Base-by-base conservation (phyloP, 2,888 invertebrate species). In the Tethea ocularis region DNA sequence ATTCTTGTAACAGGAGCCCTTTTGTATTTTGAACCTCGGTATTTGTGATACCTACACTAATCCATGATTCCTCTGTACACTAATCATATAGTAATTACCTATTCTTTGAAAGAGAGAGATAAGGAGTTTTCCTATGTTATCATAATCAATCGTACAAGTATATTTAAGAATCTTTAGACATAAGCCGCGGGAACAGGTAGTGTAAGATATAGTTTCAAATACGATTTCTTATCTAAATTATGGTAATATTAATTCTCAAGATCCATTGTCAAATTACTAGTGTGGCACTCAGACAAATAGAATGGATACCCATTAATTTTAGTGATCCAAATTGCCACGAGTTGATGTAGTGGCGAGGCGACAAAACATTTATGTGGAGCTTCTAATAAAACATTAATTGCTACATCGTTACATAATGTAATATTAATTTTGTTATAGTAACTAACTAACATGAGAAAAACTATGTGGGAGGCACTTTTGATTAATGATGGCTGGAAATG, bases 211-310 rank as follows among this genome's bases (percentile, higher is more conserved):
- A 29, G 29, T 29, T 29, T 29, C 29, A 29, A 10, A 33, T 13
- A 33, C 33, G 13, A 20, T 55, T 52, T 53, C 26, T 53, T 52
- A 60, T 57, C 55, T 55, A 55, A 60, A 51, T 53, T 33, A 53
- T 29, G 33, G 53, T 29, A 38, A 15, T 38, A 38, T n/a, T n/a
- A 10, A 7, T 15, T 15, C 4, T 63, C 65, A 66, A 67, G 66
- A 69, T 70, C 66, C 53, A 62, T 62, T 54, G 68, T 68, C 68
- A 68, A 66, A 70, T 75, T 71, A 69, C 66, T 60, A 60, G 68
- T 66, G 67, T 67, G 66, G 64, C 74, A 71, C 72, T 13, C 68
- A 68, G 70, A 67, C 67, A 71, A 78, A 73, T 75, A 74, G 78
- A 71, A 72, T 66, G 62, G 70, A 65, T 66, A 62, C 61, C 68